Percentiles rank a stretch among this genome's conserved stretches.
These are phyloP conservation scores for Pseudobourletiella spinata DNA, from an alignment of 1,140 invertebrate genomes.

Conservation along the genomic window DNA sequence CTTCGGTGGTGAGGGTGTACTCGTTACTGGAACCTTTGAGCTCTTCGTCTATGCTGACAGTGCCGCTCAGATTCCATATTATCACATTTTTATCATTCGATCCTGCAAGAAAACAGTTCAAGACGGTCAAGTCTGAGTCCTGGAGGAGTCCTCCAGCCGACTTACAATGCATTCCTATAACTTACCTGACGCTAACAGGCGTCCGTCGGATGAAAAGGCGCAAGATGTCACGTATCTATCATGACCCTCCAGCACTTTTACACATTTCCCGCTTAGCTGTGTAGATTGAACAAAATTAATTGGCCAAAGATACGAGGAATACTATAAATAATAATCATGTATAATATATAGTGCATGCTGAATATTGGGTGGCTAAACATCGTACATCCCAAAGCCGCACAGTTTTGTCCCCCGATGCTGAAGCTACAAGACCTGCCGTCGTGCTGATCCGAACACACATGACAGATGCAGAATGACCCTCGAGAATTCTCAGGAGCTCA, in stretches of 20 bases:
- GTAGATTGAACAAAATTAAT: too few relatives aligned
- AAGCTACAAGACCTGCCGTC: conserved; percentile 51
- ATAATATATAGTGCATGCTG: too few relatives aligned
- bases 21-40: conserved; percentile 8
- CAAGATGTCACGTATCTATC: conserved; percentile 59
- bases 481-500: conserved; percentile 25
- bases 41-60: conserved; percentile 22
- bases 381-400: conserved; percentile 61
- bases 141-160: too few relatives aligned
- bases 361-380: too few relatives aligned
- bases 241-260: conserved; percentile 51
- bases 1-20: conserved; percentile 21
- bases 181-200: conserved; percentile 53
- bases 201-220: conserved; percentile 56
- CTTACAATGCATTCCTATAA: background rate
- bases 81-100: conserved; percentile 60
- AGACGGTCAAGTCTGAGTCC: too few relatives aligned
- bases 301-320: too few relatives aligned
- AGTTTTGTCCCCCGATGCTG: conserved; percentile 59
- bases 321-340: too few relatives aligned
- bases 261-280: conserved; percentile 39
- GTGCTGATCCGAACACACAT: conserved; percentile 27
- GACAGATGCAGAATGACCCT: conserved; percentile 33
- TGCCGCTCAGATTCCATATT: conserved; percentile 36
- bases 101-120: conserved; percentile 45